Conservation (phyloP, 2,797 vertebrate species). For the Falco cherrug region DNA sequence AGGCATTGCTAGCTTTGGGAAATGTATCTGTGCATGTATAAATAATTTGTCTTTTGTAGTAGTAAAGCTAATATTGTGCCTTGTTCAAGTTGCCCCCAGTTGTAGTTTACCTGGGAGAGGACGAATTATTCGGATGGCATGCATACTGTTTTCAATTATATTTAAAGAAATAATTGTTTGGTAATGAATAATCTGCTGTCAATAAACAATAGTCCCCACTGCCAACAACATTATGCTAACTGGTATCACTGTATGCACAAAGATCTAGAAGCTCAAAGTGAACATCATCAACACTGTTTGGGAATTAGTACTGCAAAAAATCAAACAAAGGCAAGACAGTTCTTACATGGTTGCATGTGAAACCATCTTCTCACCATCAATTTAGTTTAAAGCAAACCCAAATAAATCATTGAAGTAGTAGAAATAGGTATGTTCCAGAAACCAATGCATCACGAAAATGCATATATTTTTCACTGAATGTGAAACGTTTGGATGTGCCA, state of each 20-base stretch:
- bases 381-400: not conserved
- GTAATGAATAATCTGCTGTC: not conserved
- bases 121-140: not conserved
- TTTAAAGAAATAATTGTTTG: not conserved
- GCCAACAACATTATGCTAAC: not conserved
- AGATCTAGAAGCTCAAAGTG: not conserved
- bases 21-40: not conserved
- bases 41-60: not conserved
- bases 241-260: not conserved
- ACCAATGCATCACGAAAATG: not conserved
- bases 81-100: not conserved
- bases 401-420: not conserved
- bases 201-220: not conserved
- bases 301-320: not conserved
- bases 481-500: not conserved
- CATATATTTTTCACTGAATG: not conserved
- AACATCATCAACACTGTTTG: not conserved
- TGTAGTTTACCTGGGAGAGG: not conserved
- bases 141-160: not conserved
- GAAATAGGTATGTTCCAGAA: not conserved
- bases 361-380: not conserved
- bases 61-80: not conserved
- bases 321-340: not conserved
- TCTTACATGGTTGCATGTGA: not conserved
- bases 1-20: not conserved